A percentile compares a stretch with the other conserved stretches of the same genome.
Evolutionary conservation across 2,797 vertebrate genomes (phyloP).

Genomic region (Platalea minor): DNA sequence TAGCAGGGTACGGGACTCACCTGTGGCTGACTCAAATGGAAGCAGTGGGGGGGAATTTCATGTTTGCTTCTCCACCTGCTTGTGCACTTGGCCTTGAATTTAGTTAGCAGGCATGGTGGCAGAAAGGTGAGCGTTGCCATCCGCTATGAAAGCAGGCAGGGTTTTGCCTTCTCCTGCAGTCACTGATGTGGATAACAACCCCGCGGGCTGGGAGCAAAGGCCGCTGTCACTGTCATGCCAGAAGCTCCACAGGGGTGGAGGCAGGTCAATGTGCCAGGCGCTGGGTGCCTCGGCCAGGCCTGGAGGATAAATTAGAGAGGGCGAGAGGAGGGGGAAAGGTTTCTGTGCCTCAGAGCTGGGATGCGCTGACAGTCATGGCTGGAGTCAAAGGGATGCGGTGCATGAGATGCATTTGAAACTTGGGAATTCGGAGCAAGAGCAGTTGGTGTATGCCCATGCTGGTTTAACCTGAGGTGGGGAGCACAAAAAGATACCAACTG

Average conservation of each 20-base stretch:
- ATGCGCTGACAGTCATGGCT: background rate
- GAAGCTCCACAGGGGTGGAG: background rate
- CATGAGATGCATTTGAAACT: accelerated
- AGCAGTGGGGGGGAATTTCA: background rate
- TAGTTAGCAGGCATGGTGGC: background rate
- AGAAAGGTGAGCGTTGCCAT: background rate
- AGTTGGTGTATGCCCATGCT: background rate
- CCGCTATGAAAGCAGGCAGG: background rate
- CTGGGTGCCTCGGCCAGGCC: background rate
- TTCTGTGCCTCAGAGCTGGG: background rate
- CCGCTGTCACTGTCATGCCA: background rate
- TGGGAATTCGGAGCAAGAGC: background rate
- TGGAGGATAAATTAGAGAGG: background rate
- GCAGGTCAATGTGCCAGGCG: background rate
- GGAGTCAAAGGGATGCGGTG: background rate
- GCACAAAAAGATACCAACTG: background rate
- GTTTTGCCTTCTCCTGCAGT: background rate
- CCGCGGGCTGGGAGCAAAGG: background rate
- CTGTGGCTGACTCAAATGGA: background rate
- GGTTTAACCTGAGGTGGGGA: accelerated
- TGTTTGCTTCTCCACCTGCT: background rate
- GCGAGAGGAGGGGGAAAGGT: background rate
- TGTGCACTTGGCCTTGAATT: background rate
- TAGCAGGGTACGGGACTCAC: background rate
- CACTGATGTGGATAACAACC: background rate